Conservation (phyloP, 2,113 vertebrate species). For the Opisthocomus hoazin region DNA sequence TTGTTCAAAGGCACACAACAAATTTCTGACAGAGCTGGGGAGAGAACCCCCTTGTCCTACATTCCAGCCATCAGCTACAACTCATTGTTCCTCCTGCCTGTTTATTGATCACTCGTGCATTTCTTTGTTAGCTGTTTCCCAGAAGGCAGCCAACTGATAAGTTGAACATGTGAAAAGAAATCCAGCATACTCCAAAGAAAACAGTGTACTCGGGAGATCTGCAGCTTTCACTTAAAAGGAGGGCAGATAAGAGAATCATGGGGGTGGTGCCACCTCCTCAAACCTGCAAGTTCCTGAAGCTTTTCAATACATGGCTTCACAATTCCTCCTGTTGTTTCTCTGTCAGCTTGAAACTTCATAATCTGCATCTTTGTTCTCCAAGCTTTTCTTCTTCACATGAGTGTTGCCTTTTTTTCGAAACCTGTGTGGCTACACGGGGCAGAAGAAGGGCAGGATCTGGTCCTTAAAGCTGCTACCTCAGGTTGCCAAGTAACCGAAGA, state of each 20-base stretch:
- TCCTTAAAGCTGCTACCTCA: not conserved
- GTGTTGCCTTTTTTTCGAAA: not conserved
- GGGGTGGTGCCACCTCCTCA: not conserved
- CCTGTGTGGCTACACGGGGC: rapidly evolving
- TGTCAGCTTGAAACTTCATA: not conserved
- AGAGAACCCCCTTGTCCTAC: rapidly evolving
- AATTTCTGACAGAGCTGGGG: not conserved
- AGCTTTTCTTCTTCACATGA: not conserved
- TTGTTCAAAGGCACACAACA: not conserved
- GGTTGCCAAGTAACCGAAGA: not conserved
- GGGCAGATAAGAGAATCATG: not conserved
- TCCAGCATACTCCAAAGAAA: not conserved
- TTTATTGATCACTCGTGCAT: not conserved
- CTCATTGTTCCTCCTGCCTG: not conserved
- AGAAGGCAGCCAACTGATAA: not conserved
- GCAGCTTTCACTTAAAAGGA: not conserved
- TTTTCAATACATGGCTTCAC: not conserved
- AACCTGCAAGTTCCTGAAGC: not conserved
- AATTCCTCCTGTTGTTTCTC: not conserved
- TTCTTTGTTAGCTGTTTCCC: not conserved
- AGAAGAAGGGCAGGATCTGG: not conserved
- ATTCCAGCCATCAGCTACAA: rapidly evolving
- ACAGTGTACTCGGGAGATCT: not conserved
- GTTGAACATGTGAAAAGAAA: not conserved
- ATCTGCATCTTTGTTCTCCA: not conserved